These are phyloP conservation scores for Holothuria leucospilota DNA, from an alignment of 53 echinoderm and acorn worm genomes.

Conservation along the genomic window DNA sequence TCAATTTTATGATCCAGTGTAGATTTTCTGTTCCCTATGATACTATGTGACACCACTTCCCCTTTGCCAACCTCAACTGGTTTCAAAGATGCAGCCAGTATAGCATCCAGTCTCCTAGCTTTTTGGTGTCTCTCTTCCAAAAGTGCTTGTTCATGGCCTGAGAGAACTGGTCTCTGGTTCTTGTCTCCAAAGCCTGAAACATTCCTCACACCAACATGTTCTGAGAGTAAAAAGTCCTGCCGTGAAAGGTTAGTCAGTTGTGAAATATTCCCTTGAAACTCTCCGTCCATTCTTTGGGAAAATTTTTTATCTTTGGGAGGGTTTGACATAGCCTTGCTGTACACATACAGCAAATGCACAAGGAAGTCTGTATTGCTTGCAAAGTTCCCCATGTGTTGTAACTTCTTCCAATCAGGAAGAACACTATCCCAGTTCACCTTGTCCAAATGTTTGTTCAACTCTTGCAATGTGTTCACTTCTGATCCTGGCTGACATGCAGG, in stretches of 20 bases:
- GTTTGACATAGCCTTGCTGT: background rate
- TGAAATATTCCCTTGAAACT: no score
- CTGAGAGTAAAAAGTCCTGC: no score
- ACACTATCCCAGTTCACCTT: background rate
- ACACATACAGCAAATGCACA: background rate
- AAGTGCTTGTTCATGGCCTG: no score
- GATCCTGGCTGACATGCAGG: no score
- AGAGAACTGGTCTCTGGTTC: no score
- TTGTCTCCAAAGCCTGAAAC: no score
- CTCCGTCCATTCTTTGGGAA: background rate
- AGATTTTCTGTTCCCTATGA: no score
- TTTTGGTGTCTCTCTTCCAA: constrained; percentile 17
- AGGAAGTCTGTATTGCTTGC: background rate
- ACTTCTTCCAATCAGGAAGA: constrained; percentile 14
- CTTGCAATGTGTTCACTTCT: background rate
- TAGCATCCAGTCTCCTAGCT: constrained; percentile 25
- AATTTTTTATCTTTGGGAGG: background rate
- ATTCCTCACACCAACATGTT: no score
- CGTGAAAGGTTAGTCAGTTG: no score
- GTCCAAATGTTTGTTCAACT: constrained; percentile 15
- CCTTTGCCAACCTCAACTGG: no score
- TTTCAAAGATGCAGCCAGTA: background rate
- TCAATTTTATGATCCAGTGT: no score
- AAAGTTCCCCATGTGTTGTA: constrained; percentile 1
- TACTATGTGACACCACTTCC: no score